Evolutionary conservation across 2,888 invertebrate species (phyloP).

Genomic region (Drosophila villosipedis): DNA sequence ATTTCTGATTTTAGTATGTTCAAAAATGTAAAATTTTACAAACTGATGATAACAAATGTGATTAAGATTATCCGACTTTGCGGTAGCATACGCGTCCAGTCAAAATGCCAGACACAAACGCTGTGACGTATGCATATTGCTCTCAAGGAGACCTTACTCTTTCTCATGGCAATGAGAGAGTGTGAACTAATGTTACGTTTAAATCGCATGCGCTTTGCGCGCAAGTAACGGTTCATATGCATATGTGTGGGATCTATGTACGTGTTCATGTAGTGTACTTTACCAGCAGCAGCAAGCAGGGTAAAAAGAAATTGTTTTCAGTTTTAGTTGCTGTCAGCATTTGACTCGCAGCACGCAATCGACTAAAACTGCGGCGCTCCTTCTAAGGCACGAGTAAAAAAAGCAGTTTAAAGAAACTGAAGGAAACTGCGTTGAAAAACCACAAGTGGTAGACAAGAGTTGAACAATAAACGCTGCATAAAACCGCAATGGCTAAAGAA

Average conservation of each 20-base stretch:
- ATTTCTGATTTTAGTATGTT: too few relatives aligned
- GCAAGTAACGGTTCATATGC: constrained; percentile 43
- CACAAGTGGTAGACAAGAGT: constrained; percentile 67
- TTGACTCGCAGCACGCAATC: constrained; percentile 61
- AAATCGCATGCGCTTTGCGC: constrained; percentile 40
- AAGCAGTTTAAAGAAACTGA: constrained; percentile 16
- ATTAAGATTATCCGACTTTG: background rate
- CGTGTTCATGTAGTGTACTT: constrained; percentile 40
- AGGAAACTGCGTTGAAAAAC: constrained; percentile 49
- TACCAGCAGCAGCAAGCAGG: constrained; percentile 40
- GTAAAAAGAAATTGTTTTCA: constrained; percentile 64
- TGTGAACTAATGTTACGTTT: background rate
- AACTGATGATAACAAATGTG: background rate
- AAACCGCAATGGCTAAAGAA: constrained; percentile 32
- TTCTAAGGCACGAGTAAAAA: constrained; percentile 23
- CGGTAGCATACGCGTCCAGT: background rate
- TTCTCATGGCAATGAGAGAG: background rate
- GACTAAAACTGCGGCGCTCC: constrained; percentile 44
- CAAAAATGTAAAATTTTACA: too few relatives aligned
- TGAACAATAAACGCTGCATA: constrained; percentile 32
- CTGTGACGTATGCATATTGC: constrained; percentile 6
- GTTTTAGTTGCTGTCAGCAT: constrained; percentile 73
- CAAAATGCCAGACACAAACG: background rate
- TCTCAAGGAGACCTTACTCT: constrained; percentile 14
- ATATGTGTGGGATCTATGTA: constrained; percentile 14